Conservation (phyloP, 2,797 vertebrate species). For the Anisognathus igniventris region DNA sequence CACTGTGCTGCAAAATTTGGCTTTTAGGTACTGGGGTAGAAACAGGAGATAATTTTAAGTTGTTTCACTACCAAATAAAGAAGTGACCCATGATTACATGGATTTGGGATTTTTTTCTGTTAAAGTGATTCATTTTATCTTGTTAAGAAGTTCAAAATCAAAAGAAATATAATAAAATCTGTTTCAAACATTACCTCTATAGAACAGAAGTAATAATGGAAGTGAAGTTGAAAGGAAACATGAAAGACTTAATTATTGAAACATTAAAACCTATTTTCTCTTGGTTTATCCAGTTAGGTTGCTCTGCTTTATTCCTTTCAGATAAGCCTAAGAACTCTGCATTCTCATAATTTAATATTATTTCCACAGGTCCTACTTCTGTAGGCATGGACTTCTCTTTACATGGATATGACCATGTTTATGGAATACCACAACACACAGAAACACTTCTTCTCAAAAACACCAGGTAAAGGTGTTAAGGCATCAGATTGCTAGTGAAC, state of each 20-base stretch:
- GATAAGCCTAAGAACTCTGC: background rate
- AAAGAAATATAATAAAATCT: background rate
- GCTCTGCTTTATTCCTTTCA: background rate
- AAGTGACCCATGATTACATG: background rate
- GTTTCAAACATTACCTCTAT: background rate
- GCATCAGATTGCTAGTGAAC: background rate
- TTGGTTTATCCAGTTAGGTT: background rate
- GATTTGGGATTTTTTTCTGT: background rate
- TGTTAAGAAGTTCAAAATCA: background rate
- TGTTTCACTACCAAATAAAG: background rate
- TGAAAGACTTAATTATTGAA: background rate
- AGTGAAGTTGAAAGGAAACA: background rate
- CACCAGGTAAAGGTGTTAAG: constrained; percentile 79
- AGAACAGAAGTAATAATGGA: background rate
- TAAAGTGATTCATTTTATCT: background rate
- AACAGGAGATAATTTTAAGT: background rate
- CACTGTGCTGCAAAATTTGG: background rate
- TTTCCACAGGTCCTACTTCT: constrained; percentile 83
- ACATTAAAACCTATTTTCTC: background rate
- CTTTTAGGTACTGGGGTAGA: background rate
- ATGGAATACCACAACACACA: constrained; percentile 89
- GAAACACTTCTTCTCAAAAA: constrained; percentile 86
- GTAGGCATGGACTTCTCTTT: constrained; percentile 88
- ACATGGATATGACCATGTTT: constrained; percentile 86
- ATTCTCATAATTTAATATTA: background rate